phyloP scores from a whole-genome alignment of 2,797 vertebrate species.

The Salarias fasciatus region DNA sequence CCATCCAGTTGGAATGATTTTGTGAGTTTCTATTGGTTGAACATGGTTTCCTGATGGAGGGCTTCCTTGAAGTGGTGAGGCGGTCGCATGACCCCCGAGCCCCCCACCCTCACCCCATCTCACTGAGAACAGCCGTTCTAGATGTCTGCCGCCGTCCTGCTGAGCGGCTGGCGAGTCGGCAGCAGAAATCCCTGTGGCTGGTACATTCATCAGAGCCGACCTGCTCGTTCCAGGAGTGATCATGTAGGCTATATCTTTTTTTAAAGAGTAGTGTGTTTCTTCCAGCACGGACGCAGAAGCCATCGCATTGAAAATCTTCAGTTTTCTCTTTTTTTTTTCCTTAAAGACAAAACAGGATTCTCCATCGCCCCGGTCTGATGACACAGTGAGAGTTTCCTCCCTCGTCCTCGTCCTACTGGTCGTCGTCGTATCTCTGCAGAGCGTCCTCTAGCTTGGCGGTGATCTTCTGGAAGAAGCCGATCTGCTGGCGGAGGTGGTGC shows the following conservation, averaged over 20 bases:
- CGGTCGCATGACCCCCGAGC: conserved; percentile 41
- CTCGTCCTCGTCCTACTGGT: conserved; percentile 59
- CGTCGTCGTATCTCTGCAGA: conserved; percentile 90
- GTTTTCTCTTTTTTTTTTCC: conserved; percentile 10
- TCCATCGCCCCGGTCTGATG: conserved; percentile 1
- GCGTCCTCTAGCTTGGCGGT: conserved; percentile 95
- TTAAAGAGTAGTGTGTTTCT: conserved; percentile 25
- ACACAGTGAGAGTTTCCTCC: not conserved
- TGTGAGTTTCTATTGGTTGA: not conserved
- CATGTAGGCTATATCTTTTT: conserved; percentile 25
- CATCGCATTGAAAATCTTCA: conserved; percentile 10
- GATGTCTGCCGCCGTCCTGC: conserved; percentile 41
- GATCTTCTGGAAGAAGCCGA: conserved; percentile 97
- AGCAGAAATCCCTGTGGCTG: conserved; percentile 51
- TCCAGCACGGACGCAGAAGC: conserved; percentile 10
- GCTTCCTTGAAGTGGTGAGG: conserved; percentile 22
- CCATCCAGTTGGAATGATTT: conserved; percentile 31
- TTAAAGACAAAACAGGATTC: conserved; percentile 6
- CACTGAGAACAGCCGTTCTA: conserved; percentile 59
- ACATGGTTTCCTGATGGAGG: not conserved
- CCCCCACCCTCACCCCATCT: conserved; percentile 15
- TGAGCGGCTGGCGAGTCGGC: conserved; percentile 46
- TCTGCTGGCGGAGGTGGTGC: conserved; percentile 95
- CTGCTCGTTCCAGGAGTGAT: conserved; percentile 42
- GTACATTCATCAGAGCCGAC: conserved; percentile 64